These are phyloP conservation scores for Rhabdornis inornatus DNA, from an alignment of 2,113 vertebrate species.

Conservation along the genomic window DNA sequence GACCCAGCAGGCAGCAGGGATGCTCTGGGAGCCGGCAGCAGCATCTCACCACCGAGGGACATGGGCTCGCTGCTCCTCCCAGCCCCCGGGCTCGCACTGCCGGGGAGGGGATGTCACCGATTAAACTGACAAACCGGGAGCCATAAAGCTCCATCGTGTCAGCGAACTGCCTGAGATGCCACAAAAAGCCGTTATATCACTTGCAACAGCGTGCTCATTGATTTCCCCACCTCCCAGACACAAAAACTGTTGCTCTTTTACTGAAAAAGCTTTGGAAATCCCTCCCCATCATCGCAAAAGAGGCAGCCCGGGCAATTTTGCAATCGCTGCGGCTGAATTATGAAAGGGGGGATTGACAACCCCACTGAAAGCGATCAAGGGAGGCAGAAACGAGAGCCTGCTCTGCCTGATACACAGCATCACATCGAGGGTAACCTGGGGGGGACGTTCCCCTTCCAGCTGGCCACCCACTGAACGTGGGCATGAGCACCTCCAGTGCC, in stretches of 20 bases:
- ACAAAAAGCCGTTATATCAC: neutral
- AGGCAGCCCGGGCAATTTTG: neutral
- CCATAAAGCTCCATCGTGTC: neutral
- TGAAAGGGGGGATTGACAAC: neutral
- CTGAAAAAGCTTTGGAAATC: slow-evolving; percentile 31
- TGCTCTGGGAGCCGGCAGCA: neutral
- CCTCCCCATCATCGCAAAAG: neutral
- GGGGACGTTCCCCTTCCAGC: neutral
- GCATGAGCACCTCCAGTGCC: neutral
- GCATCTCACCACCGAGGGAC: fast-evolving
- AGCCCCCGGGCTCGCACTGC: neutral
- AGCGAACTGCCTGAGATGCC: neutral
- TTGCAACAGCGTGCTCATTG: slow-evolving; percentile 7
- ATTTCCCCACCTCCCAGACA: slow-evolving; percentile 43
- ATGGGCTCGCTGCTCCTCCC: fast-evolving
- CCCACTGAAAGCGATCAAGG: neutral
- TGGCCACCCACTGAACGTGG: fast-evolving
- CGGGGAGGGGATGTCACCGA: neutral
- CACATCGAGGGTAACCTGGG: fast-evolving
- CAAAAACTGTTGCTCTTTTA: neutral
- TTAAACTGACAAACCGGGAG: neutral
- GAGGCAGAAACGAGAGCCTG: neutral
- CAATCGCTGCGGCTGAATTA: slow-evolving; percentile 11
- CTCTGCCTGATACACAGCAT: neutral
- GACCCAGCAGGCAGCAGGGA: neutral